Evolutionary conservation across 2,797 vertebrate species (phyloP), one percentile per base, ranked within the genome.

Genomic region (Spatula clypeata): DNA sequence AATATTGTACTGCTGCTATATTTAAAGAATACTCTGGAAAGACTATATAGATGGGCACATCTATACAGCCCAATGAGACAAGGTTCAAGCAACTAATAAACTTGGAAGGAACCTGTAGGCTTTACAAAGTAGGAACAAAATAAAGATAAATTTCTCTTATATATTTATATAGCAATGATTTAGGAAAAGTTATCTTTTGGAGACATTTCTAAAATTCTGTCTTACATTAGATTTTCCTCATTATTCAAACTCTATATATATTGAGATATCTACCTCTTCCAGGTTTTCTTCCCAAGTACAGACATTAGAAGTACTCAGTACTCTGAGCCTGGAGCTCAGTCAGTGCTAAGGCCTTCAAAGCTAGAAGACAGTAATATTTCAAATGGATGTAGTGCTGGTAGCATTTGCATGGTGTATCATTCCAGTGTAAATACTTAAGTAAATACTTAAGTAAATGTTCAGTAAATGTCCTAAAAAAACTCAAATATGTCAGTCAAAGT

Each of bases 11-110:
- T 40, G 45, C 3, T 61, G 24, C 7, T 14, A 38, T 40, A 62
- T 74, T 72, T 65, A 75, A 91, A 75, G 51, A 74, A 58, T 15
- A 74, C 42, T 64, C 34, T 85, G 60, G 29, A 92, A 92, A 89
- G 32, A 57, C 20, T 80, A 20, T 47, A 24, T 49, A 83, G 65
- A 84, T 38, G 34, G 45, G 32, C 42, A 61, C 86, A 65, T 60
- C 44, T 75, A 76, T 5, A 49, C 47, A 61, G 67, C 58, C 72
- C 18, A 53, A 7, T 15, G 16, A 31, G 62, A 81, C 57, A 77
- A 73, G 13, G 40, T 42, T 87, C 44, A 67, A 70, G 31, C 29
- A 66, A 36, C 40, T 80, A 71, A 64, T 13, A 16, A 80, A 32
- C 31, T 53, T 4, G 11, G 53, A 86, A 82, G n/a, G 65, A 75